Evolutionary conservation across 2,113 vertebrate species (phyloP).

Genomic region (Pithys albifrons): DNA sequence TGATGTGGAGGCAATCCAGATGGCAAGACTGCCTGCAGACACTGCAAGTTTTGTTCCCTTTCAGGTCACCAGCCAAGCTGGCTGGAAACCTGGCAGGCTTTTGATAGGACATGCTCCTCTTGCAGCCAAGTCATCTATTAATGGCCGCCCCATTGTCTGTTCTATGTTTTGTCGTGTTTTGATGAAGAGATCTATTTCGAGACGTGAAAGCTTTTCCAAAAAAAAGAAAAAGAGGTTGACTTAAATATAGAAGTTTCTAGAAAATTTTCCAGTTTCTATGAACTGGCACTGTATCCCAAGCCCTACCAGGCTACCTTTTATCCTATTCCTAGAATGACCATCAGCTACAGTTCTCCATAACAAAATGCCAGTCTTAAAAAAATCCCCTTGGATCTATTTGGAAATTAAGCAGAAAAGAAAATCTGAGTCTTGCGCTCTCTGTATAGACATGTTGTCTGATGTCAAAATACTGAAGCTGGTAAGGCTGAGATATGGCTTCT

Average conservation of each 20-base stretch:
- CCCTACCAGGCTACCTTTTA: background rate
- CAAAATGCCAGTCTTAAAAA: background rate
- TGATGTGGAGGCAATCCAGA: slow-evolving; percentile 46
- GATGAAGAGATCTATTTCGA: background rate
- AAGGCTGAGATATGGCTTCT: background rate
- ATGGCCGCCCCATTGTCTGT: background rate
- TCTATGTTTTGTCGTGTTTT: background rate
- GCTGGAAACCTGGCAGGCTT: slow-evolving; percentile 18
- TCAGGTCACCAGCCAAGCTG: slow-evolving; percentile 44
- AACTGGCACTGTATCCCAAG: background rate
- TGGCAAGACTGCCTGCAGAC: slow-evolving; percentile 42
- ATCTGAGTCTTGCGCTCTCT: background rate
- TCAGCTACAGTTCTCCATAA: background rate
- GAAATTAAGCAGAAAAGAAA: background rate
- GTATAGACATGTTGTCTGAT: background rate
- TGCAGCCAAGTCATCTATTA: slow-evolving; percentile 35
- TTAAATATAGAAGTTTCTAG: background rate
- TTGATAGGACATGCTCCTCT: background rate
- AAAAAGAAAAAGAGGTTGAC: background rate
- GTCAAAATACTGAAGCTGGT: background rate
- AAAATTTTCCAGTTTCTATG: fast-evolving
- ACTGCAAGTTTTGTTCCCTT: slow-evolving; percentile 46
- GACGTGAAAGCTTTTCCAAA: background rate
- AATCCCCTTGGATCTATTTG: background rate
- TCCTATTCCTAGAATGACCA: background rate